phyloP scores from a whole-genome alignment of 2,797 vertebrate species.

The Labroides dimidiatus region DNA sequence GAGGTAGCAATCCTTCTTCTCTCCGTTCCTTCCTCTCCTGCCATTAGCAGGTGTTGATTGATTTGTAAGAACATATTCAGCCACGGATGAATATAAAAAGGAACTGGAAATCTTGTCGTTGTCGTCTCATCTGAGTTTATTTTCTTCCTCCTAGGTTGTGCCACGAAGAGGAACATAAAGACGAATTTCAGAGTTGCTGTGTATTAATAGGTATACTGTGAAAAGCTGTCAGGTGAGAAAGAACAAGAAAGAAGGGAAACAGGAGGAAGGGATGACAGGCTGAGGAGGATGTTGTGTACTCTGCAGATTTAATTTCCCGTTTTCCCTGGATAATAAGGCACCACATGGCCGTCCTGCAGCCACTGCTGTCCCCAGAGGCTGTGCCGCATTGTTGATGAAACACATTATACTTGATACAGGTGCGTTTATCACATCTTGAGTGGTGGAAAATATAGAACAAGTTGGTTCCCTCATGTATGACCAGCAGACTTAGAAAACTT shows the following conservation, averaged over 20 bases:
- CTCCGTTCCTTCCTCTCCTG: slow-evolving; percentile 35
- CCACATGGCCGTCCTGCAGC: slow-evolving; percentile 58
- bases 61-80: slow-evolving; percentile 65
- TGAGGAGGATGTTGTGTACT: slow-evolving; percentile 53
- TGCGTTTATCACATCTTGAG: slow-evolving; percentile 45
- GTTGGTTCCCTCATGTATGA: slow-evolving; percentile 7
- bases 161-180: slow-evolving; percentile 65
- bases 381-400: slow-evolving; percentile 54
- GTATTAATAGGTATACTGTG: slow-evolving; percentile 75
- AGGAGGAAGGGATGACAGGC: slow-evolving; percentile 57
- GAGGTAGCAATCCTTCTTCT: slow-evolving; percentile 37
- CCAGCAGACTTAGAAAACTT: slow-evolving; percentile 14
- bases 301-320: slow-evolving; percentile 74
- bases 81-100: slow-evolving; percentile 48
- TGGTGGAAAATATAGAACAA: not conserved
- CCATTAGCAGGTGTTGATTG: slow-evolving; percentile 70
- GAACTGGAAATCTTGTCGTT: slow-evolving; percentile 34
- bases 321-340: slow-evolving; percentile 69
- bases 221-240: slow-evolving; percentile 61
- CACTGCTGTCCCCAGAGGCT: slow-evolving; percentile 31
- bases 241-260: slow-evolving; percentile 31
- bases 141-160: slow-evolving; percentile 44
- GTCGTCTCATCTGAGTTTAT: slow-evolving; percentile 11
- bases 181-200: slow-evolving; percentile 65
- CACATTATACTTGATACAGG: slow-evolving; percentile 43